Percentiles rank a stretch among this genome's conserved stretches.
Evolutionary conservation across 2,113 vertebrate species (phyloP).

Genomic region (Chamaea fasciata): DNA sequence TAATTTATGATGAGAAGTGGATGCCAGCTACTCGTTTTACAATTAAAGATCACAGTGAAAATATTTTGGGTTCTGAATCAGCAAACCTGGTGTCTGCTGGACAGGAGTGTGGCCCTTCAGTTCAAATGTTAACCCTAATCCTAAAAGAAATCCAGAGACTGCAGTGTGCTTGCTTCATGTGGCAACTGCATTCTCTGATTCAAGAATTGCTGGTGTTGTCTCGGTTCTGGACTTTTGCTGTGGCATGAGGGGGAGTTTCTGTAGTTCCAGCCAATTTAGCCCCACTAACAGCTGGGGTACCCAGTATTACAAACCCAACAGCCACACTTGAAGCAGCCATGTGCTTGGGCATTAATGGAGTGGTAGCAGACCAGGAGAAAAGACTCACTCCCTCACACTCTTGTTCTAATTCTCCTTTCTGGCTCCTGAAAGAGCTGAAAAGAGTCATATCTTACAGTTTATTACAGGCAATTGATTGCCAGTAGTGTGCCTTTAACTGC

Average conservation of each 20-base stretch:
- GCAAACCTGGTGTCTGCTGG: background rate
- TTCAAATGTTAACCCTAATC: background rate
- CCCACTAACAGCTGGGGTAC: background rate
- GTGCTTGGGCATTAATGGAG: background rate
- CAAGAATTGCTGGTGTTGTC: background rate
- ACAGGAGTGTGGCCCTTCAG: background rate
- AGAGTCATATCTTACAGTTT: background rate
- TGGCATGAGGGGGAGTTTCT: background rate
- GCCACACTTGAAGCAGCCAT: background rate
- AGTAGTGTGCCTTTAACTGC: background rate
- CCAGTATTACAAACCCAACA: background rate
- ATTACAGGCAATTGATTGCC: background rate
- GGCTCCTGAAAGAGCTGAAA: background rate
- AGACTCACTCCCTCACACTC: background rate
- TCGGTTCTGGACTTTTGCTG: background rate
- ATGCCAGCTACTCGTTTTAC: background rate
- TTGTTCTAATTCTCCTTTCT: background rate
- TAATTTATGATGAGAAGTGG: background rate
- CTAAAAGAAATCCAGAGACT: background rate
- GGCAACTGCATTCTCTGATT: background rate
- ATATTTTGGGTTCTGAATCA: background rate
- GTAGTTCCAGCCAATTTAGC: background rate
- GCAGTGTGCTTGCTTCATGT: background rate
- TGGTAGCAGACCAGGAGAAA: background rate
- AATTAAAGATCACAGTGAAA: background rate